Evolutionary conservation across 2,888 invertebrate genomes (phyloP), one percentile per base, ranked within the genome.

Genomic region (Alsophila aescularia): DNA sequence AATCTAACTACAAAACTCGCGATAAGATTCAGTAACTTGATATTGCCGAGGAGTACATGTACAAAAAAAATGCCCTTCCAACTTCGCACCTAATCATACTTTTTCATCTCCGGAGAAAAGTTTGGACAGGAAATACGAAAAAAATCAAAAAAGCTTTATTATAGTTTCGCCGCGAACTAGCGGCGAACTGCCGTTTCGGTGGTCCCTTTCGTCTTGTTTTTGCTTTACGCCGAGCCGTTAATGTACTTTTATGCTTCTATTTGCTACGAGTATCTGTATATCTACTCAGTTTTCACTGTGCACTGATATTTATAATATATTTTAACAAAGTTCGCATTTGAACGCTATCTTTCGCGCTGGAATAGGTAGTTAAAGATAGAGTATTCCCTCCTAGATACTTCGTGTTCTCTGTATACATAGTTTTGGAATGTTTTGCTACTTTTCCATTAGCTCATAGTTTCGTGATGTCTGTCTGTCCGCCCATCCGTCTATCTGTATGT

Each of bases 1-100:
- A 2, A 1, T 24, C 39, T 35, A 54, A 52, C 49, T 49, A 40
- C 13, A 21, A 37, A 45, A 51, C 32, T 35, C 36, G 32, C 37
- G 37, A 57, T 52, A 52, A 55, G 45, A 55, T 61, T 55, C 51
- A 37, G 52, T 35, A 59, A 54, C 48, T 59, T 27, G 56, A 54
- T 62, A 59, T 45, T 57, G 49, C 39, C 49, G 47, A 35, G 51
- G 48, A 50, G 58, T 61, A 45, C 35, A 44, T 21, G 21, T 16
- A 32, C 39, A 51, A 54, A 54, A 48, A 53, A 56, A 58, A 57
- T 29, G 34, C 42, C 27, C 15, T 21, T 37, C 50, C 50, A 66
- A 66, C 53, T 67, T 67, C 51, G 31, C 52, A 72, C 70, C 68
- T 70, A 72, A 73, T 72, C 72, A 71, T 69, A 72, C 67, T 69